Base-by-base conservation (phyloP, 2,888 invertebrate genomes). In the Augochlorella aurata region DNA sequence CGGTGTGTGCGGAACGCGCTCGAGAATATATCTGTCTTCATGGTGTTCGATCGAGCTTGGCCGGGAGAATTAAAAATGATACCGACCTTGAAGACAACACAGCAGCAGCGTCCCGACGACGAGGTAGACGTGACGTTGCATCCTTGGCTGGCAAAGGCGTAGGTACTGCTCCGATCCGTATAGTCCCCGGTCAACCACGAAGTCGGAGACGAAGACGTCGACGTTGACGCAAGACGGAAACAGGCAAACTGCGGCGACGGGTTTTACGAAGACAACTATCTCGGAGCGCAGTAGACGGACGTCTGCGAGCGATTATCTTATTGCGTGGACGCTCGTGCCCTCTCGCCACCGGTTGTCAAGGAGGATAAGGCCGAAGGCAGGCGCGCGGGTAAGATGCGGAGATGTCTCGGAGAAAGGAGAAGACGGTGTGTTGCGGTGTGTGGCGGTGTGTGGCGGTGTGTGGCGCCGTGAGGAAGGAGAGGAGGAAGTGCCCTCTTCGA, bases 61-160 rank as follows among this genome's bases (percentile, higher is more conserved):
- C 29, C 47, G 18, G 47, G 74, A 10, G 18, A 9, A 3, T 47
- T 10, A 74, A 81, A 82, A 78, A 38, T 69, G 76, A 86, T 88
- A 90, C 91, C 88, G 87, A 93, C 93, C 93, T 92, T 92, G 92
- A 81, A 92, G 85, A 83, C 91, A 92, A 89, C 90, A 91, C 83
- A 92, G 87, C 79, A 93, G 90, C 82, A 92, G 85, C 87, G 92
- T 88, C 84, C 91, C 91, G 71, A 85, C 77, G 82, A 88, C 75
- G 77, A 90, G 84, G 75, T 89, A 83, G 81, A 92, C 85, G 85
- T 92, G 91, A 85, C 88, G 89, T 74, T 89, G 91, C 93, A 93
- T 93, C 90, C 90, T 93, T 83, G 66, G 65, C 29, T 38, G 4
- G 44, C 66, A 72, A 61, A 38, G 24, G 24, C 29, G 65, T 38